These are phyloP conservation scores for Drosophila repletoides DNA, from an alignment of 1,140 invertebrate genomes.

Conservation along the genomic window DNA sequence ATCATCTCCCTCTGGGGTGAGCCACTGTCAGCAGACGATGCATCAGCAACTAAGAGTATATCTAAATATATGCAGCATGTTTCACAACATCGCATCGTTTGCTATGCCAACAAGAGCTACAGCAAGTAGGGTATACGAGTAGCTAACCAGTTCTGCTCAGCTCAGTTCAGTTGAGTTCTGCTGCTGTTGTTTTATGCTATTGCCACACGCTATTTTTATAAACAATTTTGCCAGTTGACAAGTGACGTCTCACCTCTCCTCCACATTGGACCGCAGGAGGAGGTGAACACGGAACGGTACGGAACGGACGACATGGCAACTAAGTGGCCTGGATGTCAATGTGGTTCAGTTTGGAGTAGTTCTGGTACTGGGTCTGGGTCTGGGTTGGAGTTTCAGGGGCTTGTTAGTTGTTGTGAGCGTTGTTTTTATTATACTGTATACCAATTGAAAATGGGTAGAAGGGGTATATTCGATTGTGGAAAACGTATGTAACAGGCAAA, in stretches of 20 bases:
- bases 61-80: constrained; percentile 74
- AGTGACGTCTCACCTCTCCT: constrained; percentile 32
- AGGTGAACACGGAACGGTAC: constrained; percentile 4
- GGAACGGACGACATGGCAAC: constrained; percentile 62
- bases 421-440: not conserved
- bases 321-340: constrained; percentile 64
- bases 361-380: constrained; percentile 24
- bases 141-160: constrained; percentile 1
- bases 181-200: constrained; percentile 55
- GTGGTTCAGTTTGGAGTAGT: constrained; percentile 26
- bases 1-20: not conserved
- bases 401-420: constrained; percentile 54
- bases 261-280: constrained; percentile 62
- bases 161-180: not conserved
- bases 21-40: constrained; percentile 56
- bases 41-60: constrained; percentile 60
- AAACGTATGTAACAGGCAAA: not conserved
- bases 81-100: constrained; percentile 46
- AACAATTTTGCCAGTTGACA: constrained; percentile 79
- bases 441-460: not conserved
- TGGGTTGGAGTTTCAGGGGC: constrained; percentile 8
- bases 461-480: not conserved
- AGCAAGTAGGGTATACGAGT: constrained; percentile 17
- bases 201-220: constrained; percentile 79
- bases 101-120: constrained; percentile 24